Evolutionary conservation across 2,113 vertebrate species (phyloP), one percentile per base, ranked within the genome.

Genomic region (Crotalus tigris): DNA sequence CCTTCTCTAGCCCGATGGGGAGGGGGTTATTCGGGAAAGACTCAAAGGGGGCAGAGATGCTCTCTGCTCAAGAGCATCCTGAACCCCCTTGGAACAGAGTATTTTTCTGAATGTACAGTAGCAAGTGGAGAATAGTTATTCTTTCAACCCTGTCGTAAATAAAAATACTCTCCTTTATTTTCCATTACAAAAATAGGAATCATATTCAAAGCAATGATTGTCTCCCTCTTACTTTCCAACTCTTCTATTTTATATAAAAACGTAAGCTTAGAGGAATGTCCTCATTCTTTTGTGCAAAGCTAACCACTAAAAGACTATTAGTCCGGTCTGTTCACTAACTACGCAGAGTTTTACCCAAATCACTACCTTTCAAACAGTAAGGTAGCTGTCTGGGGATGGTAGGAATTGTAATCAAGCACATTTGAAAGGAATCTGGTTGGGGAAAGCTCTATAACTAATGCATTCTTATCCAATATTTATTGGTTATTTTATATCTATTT

Each of bases 91-190:
- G 98, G 96, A 98, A 97, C 97, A 98, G 98, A 97, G 97, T 98
- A 96, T 98, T 98, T 98, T 98, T 98, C 97, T 98, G 97, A 98
- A 99, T 98, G 97, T 98, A 99, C 98, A 98, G 98, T 98, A 99
- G 98, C 98, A 98, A 98, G 97, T 97, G 98, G 96, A 98, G 98
- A 98, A 98, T 97, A 98, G 96, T 98, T 98, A 98, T 97, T 97
- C 99, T 98, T 98, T 99, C 98, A 97, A 97, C 98, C 98, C 98
- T 99, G 98, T 99, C 97, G 93, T 95, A 98, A 98, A 99, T 99
- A 99, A 98, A 99, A 98, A 99, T 98, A 99, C 98, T 99, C 97
- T 98, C 98, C 98, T 98, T 98, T 99, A 99, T 98, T 98, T 98
- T 98, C 98, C 98, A 95, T 95, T 99, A 98, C 98, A 98, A 98